Evolutionary conservation across 2,797 vertebrate species (phyloP), one percentile per base, ranked within the genome.

Genomic region (Gorsachius magnificus): DNA sequence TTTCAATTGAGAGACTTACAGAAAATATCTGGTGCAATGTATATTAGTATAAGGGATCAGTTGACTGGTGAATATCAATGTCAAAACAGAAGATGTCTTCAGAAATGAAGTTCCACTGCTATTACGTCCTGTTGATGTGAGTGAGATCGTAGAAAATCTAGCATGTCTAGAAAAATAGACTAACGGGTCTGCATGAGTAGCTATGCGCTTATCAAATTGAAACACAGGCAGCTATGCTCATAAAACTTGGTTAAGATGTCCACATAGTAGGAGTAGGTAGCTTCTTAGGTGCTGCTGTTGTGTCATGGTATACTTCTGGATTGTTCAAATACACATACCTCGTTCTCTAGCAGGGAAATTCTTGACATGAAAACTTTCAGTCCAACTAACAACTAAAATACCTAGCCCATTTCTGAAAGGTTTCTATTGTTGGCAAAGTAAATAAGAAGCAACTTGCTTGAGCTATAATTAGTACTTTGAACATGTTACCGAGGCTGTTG

Each of bases 211-310:
- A n/a, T 20, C 21, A 58, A 56, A 70, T 53, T 53, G 45, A 63
- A 76, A 56, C 18, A 13, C 2, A n/a, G 48, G 18, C 51, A 89
- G 41, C 51, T 64, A 10, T 0, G 0, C 17, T 26, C 1, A 29
- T 50, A 25, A 77, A 72, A 3, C 53, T 26, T 68, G 50, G 43
- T 18, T 19, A n/a, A 71, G 65, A 18, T 48, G 53, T 43, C 50
- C 2, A 6, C 14, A 9, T 1, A 1, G 57, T 21, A 81, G 63
- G 41, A 77, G 21, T 15, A 66, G 13, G 28, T 31, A 66, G 25
- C 18, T 82, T 9, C 36, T 81, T 46, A 48, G 35, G 28, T 82
- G 65, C 50, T 78, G 36, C 50, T 68, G 5, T 74, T 81, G 38
- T 18, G 13, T 60, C 29, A 18, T 33, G 17, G 8, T 45, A 9